Percentiles rank a stretch among this genome's conserved stretches.
Conservation (phyloP, 2,888 invertebrate genomes). For the Cremastinae sp. region DNA sequence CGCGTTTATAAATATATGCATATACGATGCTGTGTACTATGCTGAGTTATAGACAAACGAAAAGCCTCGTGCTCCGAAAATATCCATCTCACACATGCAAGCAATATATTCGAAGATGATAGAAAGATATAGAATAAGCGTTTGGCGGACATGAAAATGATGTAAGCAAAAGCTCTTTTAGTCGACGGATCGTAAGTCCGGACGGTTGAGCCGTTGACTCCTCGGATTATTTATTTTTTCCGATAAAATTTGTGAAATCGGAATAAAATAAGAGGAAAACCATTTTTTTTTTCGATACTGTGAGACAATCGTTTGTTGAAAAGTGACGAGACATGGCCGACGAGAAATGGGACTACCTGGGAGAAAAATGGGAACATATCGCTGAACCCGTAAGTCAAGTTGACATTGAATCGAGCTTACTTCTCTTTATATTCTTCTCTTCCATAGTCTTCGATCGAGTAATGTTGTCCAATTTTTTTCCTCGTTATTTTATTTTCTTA, state of each 20-base stretch:
- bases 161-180: slow-evolving; percentile 63
- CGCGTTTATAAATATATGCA: background rate
- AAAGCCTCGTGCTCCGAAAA: slow-evolving; percentile 61
- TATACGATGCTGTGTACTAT: too few relatives aligned
- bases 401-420: slow-evolving; percentile 48
- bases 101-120: slow-evolving; percentile 62
- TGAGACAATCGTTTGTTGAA: background rate
- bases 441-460: too few relatives aligned
- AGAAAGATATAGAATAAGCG: slow-evolving; percentile 35
- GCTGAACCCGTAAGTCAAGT: slow-evolving; percentile 71
- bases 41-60: slow-evolving; percentile 33
- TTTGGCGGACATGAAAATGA: slow-evolving; percentile 58
- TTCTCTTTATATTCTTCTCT: slow-evolving; percentile 10
- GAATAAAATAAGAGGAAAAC: slow-evolving; percentile 4
- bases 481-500: too few relatives aligned
- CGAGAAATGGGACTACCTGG: slow-evolving; percentile 72
- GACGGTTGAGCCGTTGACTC: slow-evolving; percentile 58
- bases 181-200: slow-evolving; percentile 62
- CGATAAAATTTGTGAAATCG: slow-evolving; percentile 1
- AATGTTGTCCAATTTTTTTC: too few relatives aligned
- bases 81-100: slow-evolving; percentile 55
- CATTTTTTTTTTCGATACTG: slow-evolving; percentile 10
- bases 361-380: slow-evolving; percentile 77
- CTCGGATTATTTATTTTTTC: slow-evolving; percentile 26
- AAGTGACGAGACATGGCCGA: slow-evolving; percentile 69